A percentile compares a stretch with the other conserved stretches of the same genome.
Evolutionary conservation across 2,797 vertebrate species (phyloP).

Genomic region (Lepidocolaptes lacrymiger): DNA sequence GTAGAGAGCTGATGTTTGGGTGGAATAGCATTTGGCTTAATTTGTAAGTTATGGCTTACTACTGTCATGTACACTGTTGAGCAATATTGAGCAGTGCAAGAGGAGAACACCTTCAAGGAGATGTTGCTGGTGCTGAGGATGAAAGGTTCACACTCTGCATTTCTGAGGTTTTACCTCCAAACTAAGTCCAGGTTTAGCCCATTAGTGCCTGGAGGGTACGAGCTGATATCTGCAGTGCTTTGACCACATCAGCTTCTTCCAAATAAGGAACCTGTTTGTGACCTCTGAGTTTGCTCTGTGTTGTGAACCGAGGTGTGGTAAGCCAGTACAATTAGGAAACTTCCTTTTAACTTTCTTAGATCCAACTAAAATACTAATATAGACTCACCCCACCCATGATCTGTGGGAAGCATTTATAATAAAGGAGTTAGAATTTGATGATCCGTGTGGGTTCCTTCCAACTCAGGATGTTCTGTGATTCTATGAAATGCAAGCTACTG

Average conservation of each 20-base stretch:
- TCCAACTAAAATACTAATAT: not conserved
- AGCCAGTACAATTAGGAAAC: fast-evolving
- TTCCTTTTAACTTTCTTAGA: not conserved
- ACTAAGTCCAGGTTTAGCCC: not conserved
- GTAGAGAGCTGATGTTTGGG: not conserved
- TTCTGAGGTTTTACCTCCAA: not conserved
- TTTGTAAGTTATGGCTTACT: not conserved
- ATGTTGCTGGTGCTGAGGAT: not conserved
- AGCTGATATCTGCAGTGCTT: not conserved
- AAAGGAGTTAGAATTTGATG: not conserved
- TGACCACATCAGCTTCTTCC: not conserved
- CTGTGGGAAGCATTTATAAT: not conserved
- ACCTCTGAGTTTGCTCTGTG: not conserved
- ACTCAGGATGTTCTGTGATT: not conserved
- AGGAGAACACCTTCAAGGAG: not conserved
- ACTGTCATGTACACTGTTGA: not conserved
- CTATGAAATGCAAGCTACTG: not conserved
- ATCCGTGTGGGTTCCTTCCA: not conserved
- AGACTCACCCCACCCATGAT: not conserved
- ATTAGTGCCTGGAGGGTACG: not conserved
- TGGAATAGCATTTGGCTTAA: not conserved
- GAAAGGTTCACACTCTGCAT: not conserved
- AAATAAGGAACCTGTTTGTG: not conserved
- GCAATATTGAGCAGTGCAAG: not conserved
- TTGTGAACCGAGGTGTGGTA: not conserved